A percentile compares a stretch with the other conserved stretches of the same genome.
These are phyloP conservation scores for Ellobium chinense DNA, from an alignment of 2,888 invertebrate species.

Conservation along the genomic window DNA sequence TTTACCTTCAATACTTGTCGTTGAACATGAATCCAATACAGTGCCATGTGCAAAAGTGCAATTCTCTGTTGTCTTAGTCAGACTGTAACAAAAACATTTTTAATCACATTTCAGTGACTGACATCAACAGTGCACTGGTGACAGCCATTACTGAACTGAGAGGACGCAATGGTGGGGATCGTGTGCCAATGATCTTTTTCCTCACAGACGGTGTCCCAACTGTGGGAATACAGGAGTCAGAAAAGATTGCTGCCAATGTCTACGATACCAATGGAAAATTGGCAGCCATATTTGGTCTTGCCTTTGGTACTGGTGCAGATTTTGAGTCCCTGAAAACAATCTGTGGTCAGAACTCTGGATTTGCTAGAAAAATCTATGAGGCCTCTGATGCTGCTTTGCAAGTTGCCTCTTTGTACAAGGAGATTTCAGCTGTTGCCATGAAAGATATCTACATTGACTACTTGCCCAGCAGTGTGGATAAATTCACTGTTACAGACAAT, in stretches of 20 bases:
- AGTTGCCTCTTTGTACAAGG: conserved; percentile 82
- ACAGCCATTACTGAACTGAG: conserved; percentile 57
- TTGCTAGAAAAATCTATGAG: conserved; percentile 87
- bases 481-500: conserved; percentile 57
- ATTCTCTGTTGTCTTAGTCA: too few relatives aligned
- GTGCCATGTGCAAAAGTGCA: too few relatives aligned
- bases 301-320: conserved; percentile 87
- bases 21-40: too few relatives aligned
- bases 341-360: conserved; percentile 85
- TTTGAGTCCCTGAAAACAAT: conserved; percentile 84
- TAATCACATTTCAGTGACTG: conserved; percentile 57
- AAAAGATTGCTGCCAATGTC: conserved; percentile 69
- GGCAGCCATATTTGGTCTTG: conserved; percentile 83
- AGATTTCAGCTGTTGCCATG: conserved; percentile 86
- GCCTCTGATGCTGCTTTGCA: conserved; percentile 86
- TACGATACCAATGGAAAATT: conserved; percentile 52
- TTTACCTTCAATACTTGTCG: too few relatives aligned
- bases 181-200: conserved; percentile 76
- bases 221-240: conserved; percentile 71
- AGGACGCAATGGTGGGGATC: conserved; percentile 28
- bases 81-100: too few relatives aligned
- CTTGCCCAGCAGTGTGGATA: conserved; percentile 54
- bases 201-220: conserved; percentile 80
- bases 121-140: conserved; percentile 62
- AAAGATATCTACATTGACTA: conserved; percentile 81